Conservation (phyloP, 2,797 vertebrate species). For the Lithobates pipiens region DNA sequence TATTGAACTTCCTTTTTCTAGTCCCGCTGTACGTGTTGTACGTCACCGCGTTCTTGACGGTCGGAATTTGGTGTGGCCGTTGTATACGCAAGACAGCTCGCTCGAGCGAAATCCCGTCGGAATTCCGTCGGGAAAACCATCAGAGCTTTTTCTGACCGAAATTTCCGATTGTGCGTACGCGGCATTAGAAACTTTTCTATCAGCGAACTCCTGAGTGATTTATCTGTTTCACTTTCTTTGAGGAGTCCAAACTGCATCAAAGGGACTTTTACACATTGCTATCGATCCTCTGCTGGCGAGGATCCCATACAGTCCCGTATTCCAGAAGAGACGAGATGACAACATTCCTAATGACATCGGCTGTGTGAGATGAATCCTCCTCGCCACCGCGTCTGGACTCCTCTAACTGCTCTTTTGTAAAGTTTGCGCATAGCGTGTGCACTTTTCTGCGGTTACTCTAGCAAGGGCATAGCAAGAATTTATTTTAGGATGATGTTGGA, state of each 20-base stretch:
- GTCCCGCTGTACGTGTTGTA: too few species aligned
- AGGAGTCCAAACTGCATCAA: not conserved
- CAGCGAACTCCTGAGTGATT: not conserved
- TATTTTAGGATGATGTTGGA: not conserved
- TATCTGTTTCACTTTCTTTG: not conserved
- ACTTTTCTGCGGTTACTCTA: too few species aligned
- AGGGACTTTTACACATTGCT: not conserved
- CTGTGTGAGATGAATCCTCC: not conserved
- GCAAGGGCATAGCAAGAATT: not conserved
- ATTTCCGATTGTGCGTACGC: too few species aligned
- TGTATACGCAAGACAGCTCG: too few species aligned
- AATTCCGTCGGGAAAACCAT: too few species aligned
- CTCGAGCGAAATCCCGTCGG: too few species aligned
- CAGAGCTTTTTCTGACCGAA: too few species aligned
- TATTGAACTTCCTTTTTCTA: too few species aligned
- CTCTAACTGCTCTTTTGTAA: not conserved
- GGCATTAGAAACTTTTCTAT: constrained; percentile 7
- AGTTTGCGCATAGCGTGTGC: not conserved
- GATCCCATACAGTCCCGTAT: not conserved
- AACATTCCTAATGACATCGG: constrained; percentile 7
- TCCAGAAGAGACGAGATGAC: constrained; percentile 5
- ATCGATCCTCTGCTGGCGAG: constrained; percentile 6
- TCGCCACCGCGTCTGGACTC: not conserved
- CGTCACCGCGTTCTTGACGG: too few species aligned
- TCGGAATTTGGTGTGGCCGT: too few species aligned